These are phyloP conservation scores for Baccha elongata DNA, from an alignment of 2,888 invertebrate genomes.

Conservation along the genomic window DNA sequence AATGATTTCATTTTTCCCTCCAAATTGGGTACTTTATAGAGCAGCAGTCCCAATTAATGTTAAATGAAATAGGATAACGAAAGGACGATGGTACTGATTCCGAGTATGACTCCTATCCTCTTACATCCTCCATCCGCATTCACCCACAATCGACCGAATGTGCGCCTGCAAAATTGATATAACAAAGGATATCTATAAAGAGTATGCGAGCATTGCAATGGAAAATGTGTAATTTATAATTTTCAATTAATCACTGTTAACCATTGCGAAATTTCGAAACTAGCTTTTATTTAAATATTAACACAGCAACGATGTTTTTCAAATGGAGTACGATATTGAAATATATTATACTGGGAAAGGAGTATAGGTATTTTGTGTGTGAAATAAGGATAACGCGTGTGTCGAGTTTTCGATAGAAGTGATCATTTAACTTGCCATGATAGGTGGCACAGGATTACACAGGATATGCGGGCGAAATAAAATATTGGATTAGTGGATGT, in stretches of 20 bases:
- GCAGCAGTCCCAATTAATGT: slow-evolving; percentile 55
- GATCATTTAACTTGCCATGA: slow-evolving; percentile 42
- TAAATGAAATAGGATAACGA: slow-evolving; percentile 58
- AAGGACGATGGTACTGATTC: slow-evolving; percentile 22
- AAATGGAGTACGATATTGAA: slow-evolving; percentile 13
- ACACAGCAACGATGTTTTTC: slow-evolving; percentile 47
- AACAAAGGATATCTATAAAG: slow-evolving; percentile 33
- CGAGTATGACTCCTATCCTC: background rate
- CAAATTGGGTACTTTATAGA: slow-evolving; percentile 44
- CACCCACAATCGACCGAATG: background rate
- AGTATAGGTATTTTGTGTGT: slow-evolving; percentile 2
- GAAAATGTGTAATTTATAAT: slow-evolving; percentile 68
- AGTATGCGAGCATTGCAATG: slow-evolving; percentile 38
- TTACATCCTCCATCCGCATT: background rate
- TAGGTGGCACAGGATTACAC: slow-evolving; percentile 24
- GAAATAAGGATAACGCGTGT: slow-evolving; percentile 15
- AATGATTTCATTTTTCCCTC: slow-evolving; percentile 63
- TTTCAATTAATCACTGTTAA: slow-evolving; percentile 70
- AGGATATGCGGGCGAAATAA: slow-evolving; percentile 63
- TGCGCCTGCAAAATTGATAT: slow-evolving; percentile 62
- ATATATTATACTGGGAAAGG: background rate
- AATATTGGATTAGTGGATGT: slow-evolving; percentile 58
- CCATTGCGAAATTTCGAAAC: slow-evolving; percentile 45
- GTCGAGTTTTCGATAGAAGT: slow-evolving; percentile 45
- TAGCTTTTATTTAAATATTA: slow-evolving; percentile 70